Evolutionary conservation across 2,797 vertebrate genomes (phyloP).

Genomic region (Sebastes steindachneri): DNA sequence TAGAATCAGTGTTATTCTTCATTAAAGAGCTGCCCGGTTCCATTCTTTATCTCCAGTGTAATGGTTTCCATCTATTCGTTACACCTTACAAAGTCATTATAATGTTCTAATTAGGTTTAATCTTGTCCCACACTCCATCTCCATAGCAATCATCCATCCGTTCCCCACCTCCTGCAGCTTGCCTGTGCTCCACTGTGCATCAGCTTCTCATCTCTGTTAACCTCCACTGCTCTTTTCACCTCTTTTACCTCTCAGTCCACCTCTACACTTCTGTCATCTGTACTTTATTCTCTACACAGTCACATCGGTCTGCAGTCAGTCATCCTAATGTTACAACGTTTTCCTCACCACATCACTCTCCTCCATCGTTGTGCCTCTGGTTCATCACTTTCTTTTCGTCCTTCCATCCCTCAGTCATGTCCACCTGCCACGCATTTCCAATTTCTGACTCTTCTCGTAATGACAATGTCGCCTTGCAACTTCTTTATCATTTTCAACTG

Average conservation of each 20-base stretch:
- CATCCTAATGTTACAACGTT: not conserved
- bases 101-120: conserved; percentile 66
- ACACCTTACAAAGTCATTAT: conserved; percentile 57
- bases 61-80: conserved; percentile 46
- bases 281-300: not conserved
- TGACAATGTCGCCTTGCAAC: not conserved
- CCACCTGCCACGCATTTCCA: not conserved
- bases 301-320: not conserved
- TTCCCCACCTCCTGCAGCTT: conserved; percentile 18
- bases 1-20: conserved; percentile 39
- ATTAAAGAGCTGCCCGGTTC: conserved; percentile 17
- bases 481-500: conserved; percentile 3
- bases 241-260: conserved; percentile 9
- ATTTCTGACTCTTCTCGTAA: not conserved
- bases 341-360: not conserved
- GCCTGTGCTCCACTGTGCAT: not conserved
- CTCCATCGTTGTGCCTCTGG: not conserved
- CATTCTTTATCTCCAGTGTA: conserved; percentile 42
- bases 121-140: conserved; percentile 44
- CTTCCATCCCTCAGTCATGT: not conserved
- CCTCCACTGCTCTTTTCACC: not conserved
- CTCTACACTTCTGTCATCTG: conserved; percentile 15
- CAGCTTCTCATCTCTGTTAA: not conserved
- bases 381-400: not conserved
- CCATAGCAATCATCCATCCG: conserved; percentile 34